Conservation (phyloP, 2,888 invertebrate species). For the Eilema sororculum region DNA sequence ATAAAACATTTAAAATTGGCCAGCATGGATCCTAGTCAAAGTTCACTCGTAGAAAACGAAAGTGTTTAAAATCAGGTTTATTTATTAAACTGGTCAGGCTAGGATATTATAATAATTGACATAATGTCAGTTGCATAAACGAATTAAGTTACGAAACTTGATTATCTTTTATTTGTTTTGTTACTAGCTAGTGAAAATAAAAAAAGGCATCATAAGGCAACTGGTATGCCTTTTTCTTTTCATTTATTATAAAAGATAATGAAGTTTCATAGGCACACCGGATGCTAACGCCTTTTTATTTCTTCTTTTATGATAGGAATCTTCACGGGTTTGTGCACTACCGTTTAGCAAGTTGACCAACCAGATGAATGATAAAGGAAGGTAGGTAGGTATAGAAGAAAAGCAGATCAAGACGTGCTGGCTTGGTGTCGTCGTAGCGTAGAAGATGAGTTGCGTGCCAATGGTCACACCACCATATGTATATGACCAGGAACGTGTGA, state of each 20-base stretch:
- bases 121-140: slow-evolving; percentile 6
- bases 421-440: too few relatives aligned
- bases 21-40: not conserved
- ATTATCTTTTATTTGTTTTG: not conserved
- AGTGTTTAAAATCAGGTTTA: slow-evolving; percentile 10
- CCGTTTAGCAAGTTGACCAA: slow-evolving; percentile 1
- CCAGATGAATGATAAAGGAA: not conserved
- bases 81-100: slow-evolving; percentile 1
- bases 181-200: not conserved
- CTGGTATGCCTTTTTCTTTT: not conserved
- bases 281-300: not conserved
- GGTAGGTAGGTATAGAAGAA: not conserved
- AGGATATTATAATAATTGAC: not conserved
- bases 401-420: not conserved
- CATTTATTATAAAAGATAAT: not conserved
- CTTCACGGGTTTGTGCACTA: not conserved
- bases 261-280: not conserved
- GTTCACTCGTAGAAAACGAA: not conserved
- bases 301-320: not conserved
- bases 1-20: not conserved
- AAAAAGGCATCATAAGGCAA: not conserved
- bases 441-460: too few relatives aligned
- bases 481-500: too few relatives aligned
- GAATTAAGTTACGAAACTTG: not conserved
- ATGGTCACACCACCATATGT: too few relatives aligned